These are phyloP conservation scores for Bothrops alternatus DNA, from an alignment of 2,797 vertebrate species.

Conservation along the genomic window DNA sequence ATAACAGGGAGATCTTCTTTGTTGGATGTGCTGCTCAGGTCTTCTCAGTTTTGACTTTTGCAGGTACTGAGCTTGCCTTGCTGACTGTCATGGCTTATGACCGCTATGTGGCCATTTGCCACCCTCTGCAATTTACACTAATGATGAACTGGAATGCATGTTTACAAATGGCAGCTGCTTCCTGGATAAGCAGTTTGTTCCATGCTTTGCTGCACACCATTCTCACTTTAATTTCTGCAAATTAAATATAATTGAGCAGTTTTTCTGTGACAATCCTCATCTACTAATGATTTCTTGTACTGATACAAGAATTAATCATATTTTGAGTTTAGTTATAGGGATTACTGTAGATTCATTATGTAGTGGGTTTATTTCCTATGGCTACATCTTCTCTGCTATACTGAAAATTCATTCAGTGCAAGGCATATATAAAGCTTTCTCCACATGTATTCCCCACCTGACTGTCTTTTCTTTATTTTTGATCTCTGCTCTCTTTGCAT, in stretches of 20 bases:
- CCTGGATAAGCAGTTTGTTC: neutral
- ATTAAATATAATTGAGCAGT: neutral
- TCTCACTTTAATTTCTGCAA: neutral
- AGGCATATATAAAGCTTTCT: constrained; percentile 11
- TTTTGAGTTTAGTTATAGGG: neutral
- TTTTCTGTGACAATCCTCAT: neutral
- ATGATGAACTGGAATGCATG: neutral
- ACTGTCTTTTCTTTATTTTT: constrained; percentile 4
- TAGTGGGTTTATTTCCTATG: neutral
- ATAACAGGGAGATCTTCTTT: neutral
- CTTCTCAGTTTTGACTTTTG: neutral
- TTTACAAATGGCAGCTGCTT: neutral
- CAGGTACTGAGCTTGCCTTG: neutral
- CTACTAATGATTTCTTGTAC: neutral
- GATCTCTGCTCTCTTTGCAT: neutral
- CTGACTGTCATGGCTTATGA: neutral
- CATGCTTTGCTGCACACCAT: neutral
- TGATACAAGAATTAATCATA: neutral
- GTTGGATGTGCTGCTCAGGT: neutral
- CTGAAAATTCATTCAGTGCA: neutral
- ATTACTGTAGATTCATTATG: neutral
- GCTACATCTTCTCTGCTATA: neutral
- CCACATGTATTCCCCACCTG: constrained; percentile 10
- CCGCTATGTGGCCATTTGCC: neutral
- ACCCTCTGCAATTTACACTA: neutral